Evolutionary conservation across 2,888 invertebrate genomes (phyloP), one percentile per base, ranked within the genome.

Genomic region (Athalia cordata): DNA sequence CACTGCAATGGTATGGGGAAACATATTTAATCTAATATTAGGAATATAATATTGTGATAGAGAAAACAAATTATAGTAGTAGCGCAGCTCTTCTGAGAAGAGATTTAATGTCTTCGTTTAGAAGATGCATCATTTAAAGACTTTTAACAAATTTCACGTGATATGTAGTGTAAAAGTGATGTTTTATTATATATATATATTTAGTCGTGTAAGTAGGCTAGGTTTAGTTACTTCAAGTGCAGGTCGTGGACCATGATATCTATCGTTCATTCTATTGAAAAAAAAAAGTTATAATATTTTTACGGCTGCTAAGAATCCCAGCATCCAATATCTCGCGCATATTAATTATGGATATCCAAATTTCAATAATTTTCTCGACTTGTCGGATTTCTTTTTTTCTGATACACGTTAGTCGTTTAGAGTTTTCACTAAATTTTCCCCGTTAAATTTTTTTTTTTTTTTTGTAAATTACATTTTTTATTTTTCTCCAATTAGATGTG

Each of bases 101-200:
- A 83, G 85, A 80, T 80, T 78, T 84, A 83, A 72, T 84, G 80
- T 86, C 85, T 86, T 88, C 85, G 83, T 84, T 80, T 84, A 86
- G 84, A 86, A 86, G 86, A 85, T 84, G 83, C 82, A 83, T 86
- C 83, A 85, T 85, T 85, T 29, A 29, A 87, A 87, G 87, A 87
- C 87, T 88, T 85, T 83, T 86, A 85, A 87, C 81, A 87, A 85
- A 87, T 87, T 86, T 85, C 83, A 83, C 86, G 86, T 86, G 85
- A 86, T 87, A 87, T 83, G 81, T 82, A 82, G 84, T 82, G 81
- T 81, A 81, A 80, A 81, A 81, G 78, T 81, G 81, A 82, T 82
- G 80, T 81, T 81, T 81, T 80, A 81, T 81, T 79, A 80, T 78
- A 79, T 77, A 77, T 67, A 66, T 82, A 81, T 82, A 80, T 80